These are phyloP conservation scores for Chionomys nivalis DNA, from an alignment of 2,113 vertebrate species.

Conservation along the genomic window DNA sequence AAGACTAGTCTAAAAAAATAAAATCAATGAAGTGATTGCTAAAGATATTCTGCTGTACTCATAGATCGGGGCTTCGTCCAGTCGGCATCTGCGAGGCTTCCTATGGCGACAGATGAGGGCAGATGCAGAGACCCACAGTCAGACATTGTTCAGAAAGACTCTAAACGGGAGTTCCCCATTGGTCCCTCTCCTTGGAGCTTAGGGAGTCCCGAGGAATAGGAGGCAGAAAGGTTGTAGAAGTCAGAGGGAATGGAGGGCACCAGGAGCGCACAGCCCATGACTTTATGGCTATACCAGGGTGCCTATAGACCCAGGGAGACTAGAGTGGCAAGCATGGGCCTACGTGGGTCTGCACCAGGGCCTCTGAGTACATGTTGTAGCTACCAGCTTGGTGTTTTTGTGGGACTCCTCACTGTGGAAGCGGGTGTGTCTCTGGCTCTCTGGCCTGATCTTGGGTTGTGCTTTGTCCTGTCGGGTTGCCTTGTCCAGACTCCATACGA, in stretches of 20 bases:
- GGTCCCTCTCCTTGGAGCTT: background rate
- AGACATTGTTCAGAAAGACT: background rate
- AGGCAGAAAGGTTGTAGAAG: background rate
- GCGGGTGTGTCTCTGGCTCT: background rate
- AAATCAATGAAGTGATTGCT: background rate
- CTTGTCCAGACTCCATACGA: background rate
- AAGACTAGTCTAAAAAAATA: background rate
- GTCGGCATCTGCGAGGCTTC: background rate
- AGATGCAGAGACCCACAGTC: background rate
- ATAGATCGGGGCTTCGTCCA: background rate
- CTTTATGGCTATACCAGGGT: background rate
- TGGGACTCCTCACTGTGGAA: background rate
- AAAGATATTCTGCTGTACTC: background rate
- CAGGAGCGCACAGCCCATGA: background rate
- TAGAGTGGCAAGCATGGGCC: background rate
- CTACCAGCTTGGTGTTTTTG: background rate
- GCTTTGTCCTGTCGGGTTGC: background rate
- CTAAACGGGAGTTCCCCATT: background rate
- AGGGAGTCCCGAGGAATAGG: background rate
- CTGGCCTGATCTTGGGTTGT: background rate
- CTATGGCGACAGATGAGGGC: background rate
- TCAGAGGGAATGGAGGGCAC: background rate
- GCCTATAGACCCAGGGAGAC: background rate
- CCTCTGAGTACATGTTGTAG: background rate
- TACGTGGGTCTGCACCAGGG: background rate